Conservation (phyloP, 2,113 vertebrate species). For the Podarcis raffonei region DNA sequence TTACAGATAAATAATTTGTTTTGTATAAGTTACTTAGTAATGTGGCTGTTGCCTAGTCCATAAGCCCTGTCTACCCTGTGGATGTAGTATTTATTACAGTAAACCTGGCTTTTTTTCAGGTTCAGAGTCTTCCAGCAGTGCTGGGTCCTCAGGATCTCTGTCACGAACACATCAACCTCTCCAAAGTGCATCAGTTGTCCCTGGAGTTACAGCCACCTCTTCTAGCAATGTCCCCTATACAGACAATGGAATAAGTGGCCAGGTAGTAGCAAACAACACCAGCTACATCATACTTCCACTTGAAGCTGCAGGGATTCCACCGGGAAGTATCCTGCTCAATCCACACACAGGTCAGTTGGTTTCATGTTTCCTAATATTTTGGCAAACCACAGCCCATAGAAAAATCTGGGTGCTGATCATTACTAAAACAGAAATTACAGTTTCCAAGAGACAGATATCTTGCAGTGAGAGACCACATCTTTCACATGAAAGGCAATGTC, state of each 20-base stretch:
- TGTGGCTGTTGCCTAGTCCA: background rate
- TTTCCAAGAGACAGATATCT: background rate
- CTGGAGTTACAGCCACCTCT: slow-evolving; percentile 67
- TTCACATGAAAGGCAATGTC: background rate
- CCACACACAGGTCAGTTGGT: slow-evolving; percentile 88
- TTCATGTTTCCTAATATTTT: background rate
- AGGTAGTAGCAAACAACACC: slow-evolving; percentile 78
- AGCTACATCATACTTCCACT: slow-evolving; percentile 87
- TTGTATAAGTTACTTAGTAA: background rate
- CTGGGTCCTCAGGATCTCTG: slow-evolving; percentile 82
- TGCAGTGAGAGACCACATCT: background rate
- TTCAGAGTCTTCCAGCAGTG: slow-evolving; percentile 83
- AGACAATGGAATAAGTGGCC: slow-evolving; percentile 75
- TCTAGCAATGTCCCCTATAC: slow-evolving; percentile 72
- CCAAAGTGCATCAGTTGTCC: slow-evolving; percentile 75
- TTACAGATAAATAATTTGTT: too few species aligned
- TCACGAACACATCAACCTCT: slow-evolving; percentile 83
- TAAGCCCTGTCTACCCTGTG: accelerated
- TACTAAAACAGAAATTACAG: accelerated
- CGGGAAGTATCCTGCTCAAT: slow-evolving; percentile 94
- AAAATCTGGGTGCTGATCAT: background rate
- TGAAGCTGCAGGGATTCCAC: slow-evolving; percentile 90
- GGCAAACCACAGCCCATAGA: background rate
- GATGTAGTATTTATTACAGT: accelerated
- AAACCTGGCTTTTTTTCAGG: slow-evolving; percentile 30